A percentile compares a stretch with the other conserved stretches of the same genome.
phyloP scores from a whole-genome alignment of 2,113 vertebrate species.

The Forbesichthys papilliferus region DNA sequence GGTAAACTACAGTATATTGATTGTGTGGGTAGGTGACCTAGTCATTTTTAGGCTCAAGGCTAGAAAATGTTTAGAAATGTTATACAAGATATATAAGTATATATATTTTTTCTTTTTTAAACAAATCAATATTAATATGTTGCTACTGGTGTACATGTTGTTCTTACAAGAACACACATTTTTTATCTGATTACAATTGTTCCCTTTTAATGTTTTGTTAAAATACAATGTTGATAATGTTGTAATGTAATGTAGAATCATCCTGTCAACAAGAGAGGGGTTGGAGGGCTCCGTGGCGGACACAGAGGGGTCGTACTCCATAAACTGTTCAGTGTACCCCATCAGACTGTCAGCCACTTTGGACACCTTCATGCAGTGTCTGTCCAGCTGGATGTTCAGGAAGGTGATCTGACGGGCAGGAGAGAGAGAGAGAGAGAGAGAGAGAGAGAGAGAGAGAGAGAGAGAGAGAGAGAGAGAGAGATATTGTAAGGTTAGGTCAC shows the following conservation, averaged over 20 bases:
- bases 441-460: neutral
- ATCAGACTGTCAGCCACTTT: constrained; percentile 98
- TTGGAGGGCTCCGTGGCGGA: constrained; percentile 89
- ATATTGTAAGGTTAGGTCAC: neutral
- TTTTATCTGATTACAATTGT: no score
- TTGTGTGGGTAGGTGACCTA: no score
- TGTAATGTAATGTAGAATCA: no score
- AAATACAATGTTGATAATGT: no score
- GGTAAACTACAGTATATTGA: neutral
- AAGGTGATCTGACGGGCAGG: constrained; percentile 73
- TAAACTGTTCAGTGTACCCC: constrained; percentile 89
- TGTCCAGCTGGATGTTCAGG: constrained; percentile 91
- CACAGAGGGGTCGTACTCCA: constrained; percentile 90
- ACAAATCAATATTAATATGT: no score
- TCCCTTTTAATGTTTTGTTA: no score
- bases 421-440: neutral
- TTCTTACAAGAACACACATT: no score
- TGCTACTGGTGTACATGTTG: no score
- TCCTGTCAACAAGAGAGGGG: constrained; percentile 66
- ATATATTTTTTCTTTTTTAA: no score
- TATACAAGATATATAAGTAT: no score
- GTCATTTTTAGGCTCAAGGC: no score
- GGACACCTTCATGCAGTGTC: constrained; percentile 98
- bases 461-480: neutral
- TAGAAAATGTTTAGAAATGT: no score